A percentile compares a stretch with the other conserved stretches of the same genome.
Evolutionary conservation across 2,113 vertebrate genomes (phyloP).

Genomic region (Manacus vitellinus): DNA sequence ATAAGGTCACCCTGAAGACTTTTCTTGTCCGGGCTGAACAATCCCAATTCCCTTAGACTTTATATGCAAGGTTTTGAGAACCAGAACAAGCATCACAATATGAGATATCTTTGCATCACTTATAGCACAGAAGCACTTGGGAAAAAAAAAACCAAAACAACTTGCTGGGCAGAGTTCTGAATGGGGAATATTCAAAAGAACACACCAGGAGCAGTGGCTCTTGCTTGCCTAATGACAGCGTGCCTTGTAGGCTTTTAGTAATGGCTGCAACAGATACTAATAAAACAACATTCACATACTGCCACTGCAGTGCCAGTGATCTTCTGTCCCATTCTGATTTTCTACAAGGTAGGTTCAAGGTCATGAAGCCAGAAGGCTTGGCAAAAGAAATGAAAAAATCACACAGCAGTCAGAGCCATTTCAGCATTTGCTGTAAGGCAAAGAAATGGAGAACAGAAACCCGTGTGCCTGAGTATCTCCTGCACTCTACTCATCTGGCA

Average conservation of each 20-base stretch:
- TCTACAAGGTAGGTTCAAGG: neutral
- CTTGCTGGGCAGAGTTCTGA: neutral
- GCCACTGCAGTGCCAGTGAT: neutral
- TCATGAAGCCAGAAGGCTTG: neutral
- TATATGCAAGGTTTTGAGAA: neutral
- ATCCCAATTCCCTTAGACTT: neutral
- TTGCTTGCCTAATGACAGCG: accelerated
- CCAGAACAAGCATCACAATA: neutral
- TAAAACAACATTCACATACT: neutral
- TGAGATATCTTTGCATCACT: neutral
- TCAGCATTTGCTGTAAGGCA: accelerated
- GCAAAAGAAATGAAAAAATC: neutral
- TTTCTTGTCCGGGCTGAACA: neutral
- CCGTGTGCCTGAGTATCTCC: neutral
- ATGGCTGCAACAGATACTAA: neutral
- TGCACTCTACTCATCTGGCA: neutral
- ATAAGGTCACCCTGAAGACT: neutral
- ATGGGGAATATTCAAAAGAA: neutral
- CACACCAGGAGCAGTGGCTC: accelerated
- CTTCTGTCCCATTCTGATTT: neutral
- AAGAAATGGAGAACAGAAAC: neutral
- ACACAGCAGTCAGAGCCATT: neutral
- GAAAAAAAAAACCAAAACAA: neutral
- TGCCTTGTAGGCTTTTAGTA: neutral
- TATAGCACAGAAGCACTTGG: neutral